phyloP scores from a whole-genome alignment of 2,888 invertebrate species.

The Pecten maximus region DNA sequence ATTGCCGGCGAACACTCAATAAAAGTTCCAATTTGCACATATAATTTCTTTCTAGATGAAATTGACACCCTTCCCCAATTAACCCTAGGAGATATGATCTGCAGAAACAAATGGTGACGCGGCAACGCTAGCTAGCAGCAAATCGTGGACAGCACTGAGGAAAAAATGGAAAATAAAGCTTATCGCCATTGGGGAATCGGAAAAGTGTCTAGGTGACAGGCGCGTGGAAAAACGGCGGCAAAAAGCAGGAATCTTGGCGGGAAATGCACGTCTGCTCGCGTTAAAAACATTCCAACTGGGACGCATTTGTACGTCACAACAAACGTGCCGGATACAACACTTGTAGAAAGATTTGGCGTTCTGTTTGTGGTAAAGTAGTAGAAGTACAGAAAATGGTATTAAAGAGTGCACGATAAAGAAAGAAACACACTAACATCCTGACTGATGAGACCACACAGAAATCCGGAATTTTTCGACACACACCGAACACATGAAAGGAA shows the following conservation, averaged over 20 bases:
- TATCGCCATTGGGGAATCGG: conserved; percentile 14
- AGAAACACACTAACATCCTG: not conserved
- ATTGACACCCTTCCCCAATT: conserved; percentile 30
- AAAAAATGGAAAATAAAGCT: conserved; percentile 28
- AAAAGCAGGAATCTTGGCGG: conserved; percentile 11
- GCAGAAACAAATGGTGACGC: conserved; percentile 1
- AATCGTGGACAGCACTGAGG: not conserved
- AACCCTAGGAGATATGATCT: conserved; percentile 17
- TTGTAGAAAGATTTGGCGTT: not conserved
- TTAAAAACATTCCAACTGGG: conserved; percentile 14
- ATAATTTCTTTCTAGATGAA: conserved; percentile 35
- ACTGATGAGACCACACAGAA: too few relatives aligned
- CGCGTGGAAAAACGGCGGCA: not conserved
- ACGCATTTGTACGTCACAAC: conserved; percentile 19
- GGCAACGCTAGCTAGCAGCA: not conserved
- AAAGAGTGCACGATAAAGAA: not conserved
- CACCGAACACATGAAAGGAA: too few relatives aligned
- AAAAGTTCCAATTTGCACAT: conserved; percentile 35
- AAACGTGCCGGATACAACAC: not conserved
- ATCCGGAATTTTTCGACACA: too few relatives aligned
- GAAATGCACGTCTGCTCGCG: conserved; percentile 21
- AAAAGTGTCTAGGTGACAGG: not conserved
- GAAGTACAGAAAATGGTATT: not conserved
- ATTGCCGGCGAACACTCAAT: conserved; percentile 22
- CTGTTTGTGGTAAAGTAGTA: too few relatives aligned